These are phyloP conservation scores for Pseudomyrmex pallidus DNA, from an alignment of 1,140 invertebrate genomes.

Conservation along the genomic window DNA sequence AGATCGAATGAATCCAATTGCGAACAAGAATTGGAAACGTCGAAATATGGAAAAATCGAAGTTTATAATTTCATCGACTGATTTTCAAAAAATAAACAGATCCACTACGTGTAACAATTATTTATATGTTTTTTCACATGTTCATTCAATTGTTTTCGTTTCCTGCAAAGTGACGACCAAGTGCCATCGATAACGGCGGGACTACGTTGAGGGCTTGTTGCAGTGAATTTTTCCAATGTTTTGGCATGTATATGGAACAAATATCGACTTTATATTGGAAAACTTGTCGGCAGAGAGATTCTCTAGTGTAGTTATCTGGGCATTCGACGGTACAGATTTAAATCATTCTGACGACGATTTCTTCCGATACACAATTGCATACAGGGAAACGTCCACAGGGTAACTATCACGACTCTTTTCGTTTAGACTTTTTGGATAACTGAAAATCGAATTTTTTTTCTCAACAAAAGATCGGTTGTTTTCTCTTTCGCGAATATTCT, in stretches of 20 bases:
- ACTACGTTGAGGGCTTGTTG: conserved; percentile 36
- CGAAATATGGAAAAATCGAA: conserved; percentile 50
- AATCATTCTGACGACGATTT: conserved; percentile 56
- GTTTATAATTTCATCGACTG: conserved; percentile 40
- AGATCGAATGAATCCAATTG: conserved; percentile 30
- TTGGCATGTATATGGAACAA: conserved; percentile 64
- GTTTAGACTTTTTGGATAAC: conserved; percentile 30
- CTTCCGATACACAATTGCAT: conserved; percentile 35
- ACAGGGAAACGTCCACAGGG: not conserved
- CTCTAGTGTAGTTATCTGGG: conserved; percentile 52
- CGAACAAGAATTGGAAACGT: conserved; percentile 5
- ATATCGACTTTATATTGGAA: conserved; percentile 68
- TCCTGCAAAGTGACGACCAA: conserved; percentile 42
- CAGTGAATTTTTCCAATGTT: conserved; percentile 66
- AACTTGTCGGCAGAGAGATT: conserved; percentile 58
- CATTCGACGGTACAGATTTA: conserved; percentile 58
- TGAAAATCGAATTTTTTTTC: conserved; percentile 17
- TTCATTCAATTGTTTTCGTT: conserved; percentile 1
- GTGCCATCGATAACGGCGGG: conserved; percentile 47
- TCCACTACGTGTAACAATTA: conserved; percentile 51
- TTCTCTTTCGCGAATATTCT: not conserved
- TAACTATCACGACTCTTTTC: conserved; percentile 23
- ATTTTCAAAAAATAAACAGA: conserved; percentile 40
- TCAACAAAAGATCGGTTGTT: not conserved
- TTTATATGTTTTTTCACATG: conserved; percentile 45